phyloP scores from a whole-genome alignment of 2,888 invertebrate genomes.

The Agrotis puta region DNA sequence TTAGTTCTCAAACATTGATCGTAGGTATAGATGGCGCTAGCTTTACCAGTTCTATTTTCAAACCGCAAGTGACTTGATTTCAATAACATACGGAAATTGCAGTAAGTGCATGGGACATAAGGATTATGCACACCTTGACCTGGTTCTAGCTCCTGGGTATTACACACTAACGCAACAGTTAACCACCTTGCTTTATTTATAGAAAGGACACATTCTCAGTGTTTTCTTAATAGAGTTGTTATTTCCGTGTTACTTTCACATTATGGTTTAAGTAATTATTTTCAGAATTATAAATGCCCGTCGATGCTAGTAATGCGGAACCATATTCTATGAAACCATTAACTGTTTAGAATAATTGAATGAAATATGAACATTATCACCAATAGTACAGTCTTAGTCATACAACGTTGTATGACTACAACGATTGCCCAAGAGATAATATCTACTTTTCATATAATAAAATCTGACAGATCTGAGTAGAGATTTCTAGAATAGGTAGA shows the following conservation, averaged over 20 bases:
- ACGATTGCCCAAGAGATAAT: not conserved
- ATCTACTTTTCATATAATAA: not conserved
- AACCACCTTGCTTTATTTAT: conserved; percentile 48
- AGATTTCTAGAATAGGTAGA: not conserved
- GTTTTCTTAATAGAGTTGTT: conserved; percentile 3
- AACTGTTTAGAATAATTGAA: not conserved
- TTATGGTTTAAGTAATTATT: not conserved
- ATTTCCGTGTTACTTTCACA: conserved; percentile 34
- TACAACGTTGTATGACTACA: no score
- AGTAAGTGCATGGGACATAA: conserved; percentile 48
- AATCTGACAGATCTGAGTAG: not conserved
- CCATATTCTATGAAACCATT: no score
- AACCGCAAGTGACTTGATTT: conserved; percentile 35
- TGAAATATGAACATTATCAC: no score
- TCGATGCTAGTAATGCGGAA: no score
- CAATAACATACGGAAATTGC: conserved; percentile 53
- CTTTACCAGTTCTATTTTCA: not conserved
- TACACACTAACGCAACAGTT: conserved; percentile 23
- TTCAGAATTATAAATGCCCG: not conserved
- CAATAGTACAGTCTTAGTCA: no score
- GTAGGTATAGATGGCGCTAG: conserved; percentile 69
- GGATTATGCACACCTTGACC: conserved; percentile 58
- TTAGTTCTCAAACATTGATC: conserved; percentile 32
- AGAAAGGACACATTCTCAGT: conserved; percentile 39
- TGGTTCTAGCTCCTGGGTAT: conserved; percentile 41